Evolutionary conservation across 2,113 vertebrate genomes (phyloP).

Genomic region (Meles meles): DNA sequence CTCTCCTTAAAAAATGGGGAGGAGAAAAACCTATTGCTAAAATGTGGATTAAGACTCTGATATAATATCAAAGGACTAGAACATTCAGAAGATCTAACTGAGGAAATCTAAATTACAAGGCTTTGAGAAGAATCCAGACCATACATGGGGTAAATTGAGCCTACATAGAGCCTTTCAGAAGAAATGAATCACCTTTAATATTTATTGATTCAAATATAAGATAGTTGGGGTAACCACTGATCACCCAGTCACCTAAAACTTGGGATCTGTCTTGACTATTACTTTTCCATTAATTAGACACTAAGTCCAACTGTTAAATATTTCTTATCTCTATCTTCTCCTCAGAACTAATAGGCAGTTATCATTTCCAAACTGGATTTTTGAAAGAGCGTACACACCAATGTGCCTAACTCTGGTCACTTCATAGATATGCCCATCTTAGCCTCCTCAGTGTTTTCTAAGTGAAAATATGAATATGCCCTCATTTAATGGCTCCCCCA

Average conservation of each 20-base stretch:
- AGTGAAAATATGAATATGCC: background rate
- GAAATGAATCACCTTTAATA: background rate
- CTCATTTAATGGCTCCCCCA: background rate
- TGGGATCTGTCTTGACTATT: background rate
- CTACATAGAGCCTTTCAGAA: background rate
- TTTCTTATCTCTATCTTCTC: background rate
- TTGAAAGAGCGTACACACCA: background rate
- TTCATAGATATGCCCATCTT: background rate
- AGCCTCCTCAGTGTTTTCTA: background rate
- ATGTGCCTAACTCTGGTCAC: background rate
- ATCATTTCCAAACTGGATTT: background rate
- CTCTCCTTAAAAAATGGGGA: background rate
- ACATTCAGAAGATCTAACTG: background rate
- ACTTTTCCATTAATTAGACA: background rate
- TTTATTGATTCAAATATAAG: background rate
- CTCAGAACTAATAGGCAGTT: background rate
- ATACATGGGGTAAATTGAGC: background rate
- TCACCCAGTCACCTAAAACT: background rate
- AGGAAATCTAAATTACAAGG: background rate
- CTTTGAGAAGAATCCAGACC: background rate
- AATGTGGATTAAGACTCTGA: background rate
- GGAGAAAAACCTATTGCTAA: background rate
- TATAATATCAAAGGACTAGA: background rate
- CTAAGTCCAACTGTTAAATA: background rate
- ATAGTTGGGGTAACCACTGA: background rate